Percentiles rank a stretch among this genome's conserved stretches.
These are phyloP conservation scores for Caenorhabditis brenneri DNA, from an alignment of 1,140 invertebrate species.

Conservation along the genomic window DNA sequence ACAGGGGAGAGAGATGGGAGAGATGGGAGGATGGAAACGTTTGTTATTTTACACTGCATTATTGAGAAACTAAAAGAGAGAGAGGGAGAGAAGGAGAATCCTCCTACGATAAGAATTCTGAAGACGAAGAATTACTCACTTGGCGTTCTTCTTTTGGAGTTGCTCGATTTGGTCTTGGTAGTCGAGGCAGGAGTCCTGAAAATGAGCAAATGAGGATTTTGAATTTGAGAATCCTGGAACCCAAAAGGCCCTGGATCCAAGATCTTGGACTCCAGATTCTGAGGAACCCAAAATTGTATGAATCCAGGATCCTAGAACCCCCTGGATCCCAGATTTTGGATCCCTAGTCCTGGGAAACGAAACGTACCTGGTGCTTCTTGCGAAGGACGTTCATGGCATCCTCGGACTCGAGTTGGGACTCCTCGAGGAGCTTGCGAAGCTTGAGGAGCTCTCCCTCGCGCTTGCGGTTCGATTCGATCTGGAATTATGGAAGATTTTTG, in stretches of 20 bases:
- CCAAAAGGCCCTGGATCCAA: too few species aligned
- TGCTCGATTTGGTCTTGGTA: slow-evolving; percentile 95
- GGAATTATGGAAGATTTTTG: background rate
- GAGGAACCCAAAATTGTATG: too few species aligned
- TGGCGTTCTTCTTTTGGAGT: slow-evolving; percentile 79
- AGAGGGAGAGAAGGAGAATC: background rate
- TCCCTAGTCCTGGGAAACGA: too few species aligned
- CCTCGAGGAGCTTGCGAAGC: slow-evolving; percentile 90
- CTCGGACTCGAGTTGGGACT: slow-evolving; percentile 94
- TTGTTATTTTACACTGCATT: slow-evolving; percentile 36
- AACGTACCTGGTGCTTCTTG: slow-evolving; percentile 86
- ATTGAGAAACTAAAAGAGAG: background rate
- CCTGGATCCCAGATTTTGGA: too few species aligned
- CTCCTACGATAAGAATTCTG: too few species aligned
- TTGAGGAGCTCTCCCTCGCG: slow-evolving; percentile 90
- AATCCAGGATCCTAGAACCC: too few species aligned
- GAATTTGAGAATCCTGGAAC: too few species aligned
- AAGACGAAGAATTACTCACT: slow-evolving; percentile 71
- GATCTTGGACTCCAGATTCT: too few species aligned
- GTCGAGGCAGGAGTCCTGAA: slow-evolving; percentile 87
- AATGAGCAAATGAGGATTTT: slow-evolving; percentile 72
- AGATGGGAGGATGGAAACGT: background rate
- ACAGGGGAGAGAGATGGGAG: background rate
- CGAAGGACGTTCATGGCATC: slow-evolving; percentile 90
- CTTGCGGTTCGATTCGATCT: slow-evolving; percentile 95